Evolutionary conservation across 30 jellyfish, hydroid and myxozoan genomes (phyloP), one percentile per base, ranked within the genome.

Genomic region (Hydractinia symbiolongicarpus): DNA sequence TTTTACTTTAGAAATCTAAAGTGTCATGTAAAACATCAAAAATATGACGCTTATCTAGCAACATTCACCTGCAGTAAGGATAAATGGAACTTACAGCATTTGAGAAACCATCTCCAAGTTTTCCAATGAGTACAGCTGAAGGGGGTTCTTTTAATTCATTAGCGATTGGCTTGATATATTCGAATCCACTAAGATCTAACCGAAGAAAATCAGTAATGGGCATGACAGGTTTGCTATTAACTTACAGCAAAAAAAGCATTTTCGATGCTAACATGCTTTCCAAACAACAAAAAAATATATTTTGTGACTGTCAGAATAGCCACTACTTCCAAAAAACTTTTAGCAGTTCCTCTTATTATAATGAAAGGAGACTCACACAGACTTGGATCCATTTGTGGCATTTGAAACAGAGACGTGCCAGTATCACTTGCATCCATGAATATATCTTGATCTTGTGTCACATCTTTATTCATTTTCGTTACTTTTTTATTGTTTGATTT

Each of bases 361-460:
- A n/a, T n/a, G 8, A 19, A 71, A 71, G 17, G 17, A 7, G 8
- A 61, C 83, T 49, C 67, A 79, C 87, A 79, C 8, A 16, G 61
- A 51, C 73, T 61, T 11, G 87, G 87, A 50, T 79, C 55, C 16
- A 79, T n/a, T 61, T 79, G 87, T 21, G 64, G 52, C 66, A 79
- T 17, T 58, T 79, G 87, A 61, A 67, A 44, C 11, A 79, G 64
- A 5, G 87, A 79, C 30, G 73, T 49, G 51, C 87, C 87, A n/a
- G 67, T 15, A 50, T 79, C 87, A 50, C 81, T 66, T 9, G 84
- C 17, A 69, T 79, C 87, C 72, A 79, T 19, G 6, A 20, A 40
- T 20, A 57, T 55, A n/a, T 77, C 50, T 52, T 53, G 17, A 49
- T 74, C 4, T 74, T 9, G 70, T 9, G 4, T n/a, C 15, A 57